Evolutionary conservation across 2,113 vertebrate species (phyloP), one percentile per base, ranked within the genome.

Genomic region (Nannobrachium achirus): DNA sequence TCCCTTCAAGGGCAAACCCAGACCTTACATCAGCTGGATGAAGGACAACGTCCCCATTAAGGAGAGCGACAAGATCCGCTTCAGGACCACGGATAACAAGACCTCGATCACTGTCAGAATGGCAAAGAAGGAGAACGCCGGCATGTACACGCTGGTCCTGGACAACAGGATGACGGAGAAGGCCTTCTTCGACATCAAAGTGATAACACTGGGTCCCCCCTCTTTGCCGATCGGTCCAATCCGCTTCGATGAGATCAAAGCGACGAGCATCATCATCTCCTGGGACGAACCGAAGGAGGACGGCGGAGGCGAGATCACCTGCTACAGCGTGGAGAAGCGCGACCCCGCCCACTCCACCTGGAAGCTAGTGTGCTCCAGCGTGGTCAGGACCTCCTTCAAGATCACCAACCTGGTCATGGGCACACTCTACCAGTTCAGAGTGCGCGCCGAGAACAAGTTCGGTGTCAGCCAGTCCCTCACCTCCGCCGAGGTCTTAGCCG

Each of bases 321-420:
- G 95, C 70, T 99, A 99, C 82, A 97, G 95, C 56, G 94, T 99
- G 73, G 98, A 99, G 81, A 99, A 99, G 83, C 94, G 97, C 63
- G 97, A 99, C 92, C 95, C 95, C 56, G 96, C 96, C 69, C 97
- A 98, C 73, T 94, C 95, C 67, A 95, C 94, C 62, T 99, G 98
- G 98, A 99, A 99, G 84, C 93, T 99, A 89, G 93, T 99, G 71
- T 99, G 97, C 78, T 98, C 97, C 0, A 99, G 97, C 78, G 96
- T 95, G 74, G 88, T 95, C 69, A 96, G 95, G 78, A 95, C 95
- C 44, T 93, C 91, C 25, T 98, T 98, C 79, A 99, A 99, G 90
- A 94, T 98, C 81, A 88, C 95, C 69, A 99, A 99, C 86, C 89
- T 99, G 61, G 90, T 96, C 71, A 98, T 97, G 90, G 97, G 95